Evolutionary conservation across 2,888 invertebrate species (phyloP), one percentile per base, ranked within the genome.

Genomic region (Embidobia sp.): DNA sequence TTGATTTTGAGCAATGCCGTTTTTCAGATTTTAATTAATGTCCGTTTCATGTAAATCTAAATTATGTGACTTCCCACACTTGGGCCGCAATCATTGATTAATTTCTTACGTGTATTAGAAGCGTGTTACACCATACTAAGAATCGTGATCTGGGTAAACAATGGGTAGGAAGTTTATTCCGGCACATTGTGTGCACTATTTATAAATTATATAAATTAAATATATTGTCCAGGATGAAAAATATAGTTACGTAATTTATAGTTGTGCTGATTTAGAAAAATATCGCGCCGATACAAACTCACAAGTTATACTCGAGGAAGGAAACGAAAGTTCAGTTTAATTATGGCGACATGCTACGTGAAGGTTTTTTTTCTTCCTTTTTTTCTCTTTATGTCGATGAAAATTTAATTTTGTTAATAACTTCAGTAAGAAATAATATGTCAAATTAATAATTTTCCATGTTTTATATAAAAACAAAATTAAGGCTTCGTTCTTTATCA

Each of bases 101-200:
- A 66, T 66, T 67, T 57, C 55, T 55, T 67, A 57, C 29, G 46
- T 57, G 57, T 29, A 57, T 57, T 13, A 40, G 55, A 49, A 57
- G 10, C 40, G 46, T 40, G 67, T 57, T 57, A 57, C 67, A 49
- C 59, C 49, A 69, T 69, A 55, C 13, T 11, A n/a, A 33, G 51
- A 51, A 33, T 69, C 59, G 69, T 69, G 57, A 69, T 69, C 57
- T 51, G 31, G 27, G 42, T 69, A 59, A 69, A 69, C 69, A 69
- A 69, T 69, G 33, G 57, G 10, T 51, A 40, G 57, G 51, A 59
- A 59, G 42, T 51, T 69, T 31, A 44, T 42, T 13, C 33, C 29
- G 29, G n/a, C n/a, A n/a, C 29, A 35, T 11, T 10, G 13, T 35
- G 22, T 37, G 22, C n/a, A 22, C 27, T 48, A 51, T 69, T 48